Percentiles rank a stretch among this genome's conserved stretches.
Evolutionary conservation across 2,888 invertebrate species (phyloP).

Genomic region (Dryobota labecula): DNA sequence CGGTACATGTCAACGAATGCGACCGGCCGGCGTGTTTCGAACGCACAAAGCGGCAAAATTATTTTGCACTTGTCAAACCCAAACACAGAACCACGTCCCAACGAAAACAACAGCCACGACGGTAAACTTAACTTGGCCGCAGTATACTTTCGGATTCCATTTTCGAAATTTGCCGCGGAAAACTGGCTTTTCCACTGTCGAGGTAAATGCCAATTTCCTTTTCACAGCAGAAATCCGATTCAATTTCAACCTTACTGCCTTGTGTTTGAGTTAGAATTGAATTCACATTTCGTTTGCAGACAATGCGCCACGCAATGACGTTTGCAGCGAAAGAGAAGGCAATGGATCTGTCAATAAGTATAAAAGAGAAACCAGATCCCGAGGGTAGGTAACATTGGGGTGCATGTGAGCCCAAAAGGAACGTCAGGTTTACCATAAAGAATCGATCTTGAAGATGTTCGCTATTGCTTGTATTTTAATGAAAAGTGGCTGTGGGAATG

Average conservation of each 20-base stretch:
- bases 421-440: constrained; percentile 81
- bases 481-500: constrained; percentile 38
- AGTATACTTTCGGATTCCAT: constrained; percentile 82
- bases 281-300: constrained; percentile 72
- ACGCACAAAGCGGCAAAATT: constrained; percentile 78
- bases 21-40: constrained; percentile 78
- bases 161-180: constrained; percentile 88
- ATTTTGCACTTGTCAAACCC: constrained; percentile 66
- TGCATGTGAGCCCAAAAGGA: constrained; percentile 82
- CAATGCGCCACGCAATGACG: constrained; percentile 90
- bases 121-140: constrained; percentile 72
- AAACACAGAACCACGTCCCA: constrained; percentile 58
- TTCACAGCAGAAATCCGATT: constrained; percentile 67
- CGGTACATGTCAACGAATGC: constrained; percentile 88
- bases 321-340: constrained; percentile 81
- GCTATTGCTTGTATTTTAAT: constrained; percentile 54
- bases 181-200: constrained; percentile 89
- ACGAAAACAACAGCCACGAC: constrained; percentile 69
- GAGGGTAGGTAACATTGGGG: constrained; percentile 83
- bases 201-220: constrained; percentile 90
- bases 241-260: constrained; percentile 70
- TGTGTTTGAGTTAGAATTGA: constrained; percentile 70
- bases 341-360: constrained; percentile 66
- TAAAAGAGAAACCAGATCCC: constrained; percentile 74
- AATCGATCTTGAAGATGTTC: constrained; percentile 88